phyloP scores from a whole-genome alignment of 2,113 vertebrate species.

The Rhinopomastus cyanomelas region DNA sequence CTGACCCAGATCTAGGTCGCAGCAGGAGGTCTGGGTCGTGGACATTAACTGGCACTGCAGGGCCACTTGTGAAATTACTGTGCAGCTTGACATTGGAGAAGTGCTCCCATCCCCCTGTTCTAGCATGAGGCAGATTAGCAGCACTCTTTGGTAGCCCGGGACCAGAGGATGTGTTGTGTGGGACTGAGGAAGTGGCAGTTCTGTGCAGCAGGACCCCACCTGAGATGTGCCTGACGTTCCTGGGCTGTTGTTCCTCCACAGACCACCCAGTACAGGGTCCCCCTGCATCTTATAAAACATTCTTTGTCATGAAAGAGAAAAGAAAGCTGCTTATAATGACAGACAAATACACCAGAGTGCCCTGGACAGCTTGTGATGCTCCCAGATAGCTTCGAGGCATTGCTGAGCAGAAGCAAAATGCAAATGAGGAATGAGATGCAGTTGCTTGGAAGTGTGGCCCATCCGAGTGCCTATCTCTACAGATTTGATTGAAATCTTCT shows the following conservation, averaged over 20 bases:
- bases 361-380: slow-evolving; percentile 28
- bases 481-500: slow-evolving; percentile 39
- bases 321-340: not conserved
- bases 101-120: not conserved
- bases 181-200: not conserved
- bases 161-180: fast-evolving
- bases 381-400: not conserved
- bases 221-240: not conserved
- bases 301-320: not conserved
- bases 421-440: slow-evolving; percentile 1
- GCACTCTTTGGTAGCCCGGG: not conserved
- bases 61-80: not conserved
- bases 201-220: not conserved
- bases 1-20: not conserved
- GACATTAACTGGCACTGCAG: not conserved
- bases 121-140: not conserved
- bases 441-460: slow-evolving; percentile 24
- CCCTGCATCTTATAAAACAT: not conserved
- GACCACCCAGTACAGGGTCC: not conserved
- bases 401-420: slow-evolving; percentile 16
- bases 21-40: not conserved
- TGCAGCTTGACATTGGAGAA: not conserved
- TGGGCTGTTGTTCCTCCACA: not conserved
- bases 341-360: not conserved
- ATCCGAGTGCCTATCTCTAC: not conserved